phyloP scores from a whole-genome alignment of 1,140 invertebrate species.

The Caenorhabditis remanei region DNA sequence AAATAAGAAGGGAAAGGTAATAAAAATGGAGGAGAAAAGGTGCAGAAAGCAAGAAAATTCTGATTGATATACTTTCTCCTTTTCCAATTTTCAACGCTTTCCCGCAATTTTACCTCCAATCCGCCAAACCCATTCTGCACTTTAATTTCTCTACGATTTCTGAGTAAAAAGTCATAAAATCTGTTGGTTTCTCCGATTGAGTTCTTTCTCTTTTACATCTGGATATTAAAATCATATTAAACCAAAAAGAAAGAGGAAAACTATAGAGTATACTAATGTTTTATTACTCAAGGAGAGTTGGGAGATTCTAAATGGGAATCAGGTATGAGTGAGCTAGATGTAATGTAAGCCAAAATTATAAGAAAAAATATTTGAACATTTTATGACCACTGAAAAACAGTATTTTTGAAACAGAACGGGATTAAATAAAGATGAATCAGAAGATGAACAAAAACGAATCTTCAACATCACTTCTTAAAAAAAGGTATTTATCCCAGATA shows the following conservation, averaged over 20 bases:
- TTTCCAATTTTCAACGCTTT: background rate
- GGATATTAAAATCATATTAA: slow-evolving; percentile 24
- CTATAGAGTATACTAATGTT: background rate
- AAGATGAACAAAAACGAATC: too few relatives aligned
- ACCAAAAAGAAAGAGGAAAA: background rate
- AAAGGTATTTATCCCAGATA: too few relatives aligned
- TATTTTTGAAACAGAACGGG: too few relatives aligned
- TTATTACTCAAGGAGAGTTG: background rate
- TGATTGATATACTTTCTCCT: slow-evolving; percentile 10
- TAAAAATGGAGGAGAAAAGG: slow-evolving; percentile 1
- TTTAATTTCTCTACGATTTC: background rate
- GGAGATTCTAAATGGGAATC: background rate
- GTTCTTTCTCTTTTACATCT: background rate
- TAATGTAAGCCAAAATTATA: too few relatives aligned
- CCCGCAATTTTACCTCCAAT: background rate
- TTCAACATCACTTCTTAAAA: too few relatives aligned
- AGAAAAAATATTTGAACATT: too few relatives aligned
- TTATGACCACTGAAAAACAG: too few relatives aligned
- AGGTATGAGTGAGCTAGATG: too few relatives aligned
- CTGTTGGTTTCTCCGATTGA: slow-evolving; percentile 7
- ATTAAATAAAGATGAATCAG: too few relatives aligned
- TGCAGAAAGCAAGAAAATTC: background rate
- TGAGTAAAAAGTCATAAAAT: slow-evolving; percentile 23
- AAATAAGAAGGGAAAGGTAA: background rate
- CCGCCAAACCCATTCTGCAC: background rate